A percentile compares a stretch with the other conserved stretches of the same genome.
Evolutionary conservation across 2,888 invertebrate genomes (phyloP).

Genomic region (Drosophila helvetica): DNA sequence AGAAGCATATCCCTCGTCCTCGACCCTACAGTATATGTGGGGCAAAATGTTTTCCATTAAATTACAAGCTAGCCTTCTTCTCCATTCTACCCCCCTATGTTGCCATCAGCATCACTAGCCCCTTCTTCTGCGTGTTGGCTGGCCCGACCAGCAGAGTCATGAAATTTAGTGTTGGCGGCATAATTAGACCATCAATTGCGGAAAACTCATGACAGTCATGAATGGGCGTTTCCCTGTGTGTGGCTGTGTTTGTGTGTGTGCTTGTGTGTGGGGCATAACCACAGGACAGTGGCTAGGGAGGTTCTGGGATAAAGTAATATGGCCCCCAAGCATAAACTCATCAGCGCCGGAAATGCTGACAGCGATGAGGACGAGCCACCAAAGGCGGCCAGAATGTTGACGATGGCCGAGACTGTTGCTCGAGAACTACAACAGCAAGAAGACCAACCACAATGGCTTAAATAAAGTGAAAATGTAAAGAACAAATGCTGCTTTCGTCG

Average conservation of each 20-base stretch:
- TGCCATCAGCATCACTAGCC: conserved; percentile 21
- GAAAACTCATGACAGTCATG: conserved; percentile 81
- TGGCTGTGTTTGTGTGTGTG: conserved; percentile 9
- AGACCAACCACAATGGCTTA: conserved; percentile 36
- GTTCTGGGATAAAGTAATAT: conserved; percentile 72
- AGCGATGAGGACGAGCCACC: conserved; percentile 48
- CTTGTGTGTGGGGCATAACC: conserved; percentile 11
- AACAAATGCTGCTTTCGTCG: conserved; percentile 78
- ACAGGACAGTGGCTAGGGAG: conserved; percentile 24
- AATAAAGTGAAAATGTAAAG: conserved; percentile 68
- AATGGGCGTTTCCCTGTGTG: conserved; percentile 55
- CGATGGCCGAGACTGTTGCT: conserved; percentile 66
- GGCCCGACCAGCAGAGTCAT: conserved; percentile 71
- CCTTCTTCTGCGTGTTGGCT: conserved; percentile 34
- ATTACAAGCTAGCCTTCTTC: conserved; percentile 52
- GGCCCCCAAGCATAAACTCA: conserved; percentile 78
- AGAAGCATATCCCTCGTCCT: not conserved
- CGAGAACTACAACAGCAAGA: conserved; percentile 28
- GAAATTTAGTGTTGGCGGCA: conserved; percentile 80
- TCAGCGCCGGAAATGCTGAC: conserved; percentile 75
- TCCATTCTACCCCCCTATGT: not conserved
- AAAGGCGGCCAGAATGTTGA: conserved; percentile 53
- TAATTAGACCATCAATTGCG: conserved; percentile 84
- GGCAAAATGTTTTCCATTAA: conserved; percentile 73
- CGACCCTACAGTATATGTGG: conserved; percentile 21